These are phyloP conservation scores for Dyspetes luteomarginatus DNA, from an alignment of 2,888 invertebrate genomes.

Conservation along the genomic window DNA sequence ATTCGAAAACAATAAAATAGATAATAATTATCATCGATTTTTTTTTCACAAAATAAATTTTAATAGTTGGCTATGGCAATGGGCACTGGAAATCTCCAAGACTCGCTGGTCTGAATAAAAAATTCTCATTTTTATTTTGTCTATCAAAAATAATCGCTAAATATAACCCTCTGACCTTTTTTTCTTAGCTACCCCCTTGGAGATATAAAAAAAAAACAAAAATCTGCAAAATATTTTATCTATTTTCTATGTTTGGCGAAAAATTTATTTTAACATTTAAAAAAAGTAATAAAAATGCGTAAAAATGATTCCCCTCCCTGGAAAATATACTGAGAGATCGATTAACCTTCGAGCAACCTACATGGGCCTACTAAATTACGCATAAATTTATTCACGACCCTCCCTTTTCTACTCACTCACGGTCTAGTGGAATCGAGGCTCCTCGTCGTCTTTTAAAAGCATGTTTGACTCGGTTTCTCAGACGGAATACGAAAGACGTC, in stretches of 20 bases:
- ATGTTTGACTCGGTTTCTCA: background rate
- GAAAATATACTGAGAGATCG: background rate
- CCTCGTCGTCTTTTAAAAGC: background rate
- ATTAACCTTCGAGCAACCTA: background rate
- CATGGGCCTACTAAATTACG: background rate
- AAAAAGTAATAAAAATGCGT: background rate
- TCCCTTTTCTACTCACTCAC: background rate
- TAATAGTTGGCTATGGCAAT: too few species aligned
- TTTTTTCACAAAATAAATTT: too few species aligned
- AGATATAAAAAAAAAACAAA: too few species aligned
- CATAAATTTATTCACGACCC: background rate
- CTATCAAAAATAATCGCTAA: too few species aligned
- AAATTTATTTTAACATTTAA: background rate
- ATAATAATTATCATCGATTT: too few species aligned
- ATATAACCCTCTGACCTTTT: too few species aligned
- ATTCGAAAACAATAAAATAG: too few species aligned
- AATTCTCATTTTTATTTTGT: too few species aligned
- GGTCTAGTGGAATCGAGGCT: background rate
- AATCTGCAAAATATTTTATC: too few species aligned
- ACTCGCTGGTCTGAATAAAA: too few species aligned
- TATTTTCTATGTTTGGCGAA: background rate
- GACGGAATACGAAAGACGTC: slow-evolving; percentile 23
- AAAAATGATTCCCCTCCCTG: background rate
- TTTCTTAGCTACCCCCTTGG: too few species aligned
- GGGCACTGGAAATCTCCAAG: too few species aligned